Percentiles rank a stretch among this genome's conserved stretches.
Conservation (phyloP, 2,113 vertebrate species). For the Okapia johnstoni region DNA sequence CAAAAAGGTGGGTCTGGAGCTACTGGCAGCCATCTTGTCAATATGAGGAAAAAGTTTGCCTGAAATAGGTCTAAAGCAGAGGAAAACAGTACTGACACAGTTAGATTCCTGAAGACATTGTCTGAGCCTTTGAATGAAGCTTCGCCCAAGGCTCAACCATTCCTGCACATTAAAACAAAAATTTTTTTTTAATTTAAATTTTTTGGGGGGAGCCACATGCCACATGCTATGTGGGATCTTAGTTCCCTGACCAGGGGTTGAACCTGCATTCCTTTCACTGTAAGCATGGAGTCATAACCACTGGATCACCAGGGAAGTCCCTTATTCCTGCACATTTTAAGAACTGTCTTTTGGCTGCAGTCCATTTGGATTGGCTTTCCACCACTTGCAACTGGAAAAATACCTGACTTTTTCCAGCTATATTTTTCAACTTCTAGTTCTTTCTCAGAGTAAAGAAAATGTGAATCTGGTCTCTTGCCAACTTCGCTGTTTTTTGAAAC, state of each 20-base stretch:
- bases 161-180: neutral
- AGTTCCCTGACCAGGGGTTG: neutral
- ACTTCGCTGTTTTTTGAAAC: neutral
- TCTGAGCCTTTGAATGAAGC: neutral
- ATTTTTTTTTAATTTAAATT: neutral
- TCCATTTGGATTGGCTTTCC: neutral
- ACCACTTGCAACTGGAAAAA: neutral
- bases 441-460: neutral
- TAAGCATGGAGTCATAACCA: neutral
- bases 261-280: neutral
- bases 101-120: neutral
- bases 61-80: neutral
- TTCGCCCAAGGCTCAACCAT: neutral
- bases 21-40: neutral
- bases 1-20: neutral
- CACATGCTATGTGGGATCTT: neutral
- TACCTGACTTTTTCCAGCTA: neutral
- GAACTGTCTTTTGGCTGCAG: neutral
- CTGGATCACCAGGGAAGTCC: neutral
- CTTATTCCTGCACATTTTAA: neutral
- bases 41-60: neutral
- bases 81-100: neutral
- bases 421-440: neutral
- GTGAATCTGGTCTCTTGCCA: neutral
- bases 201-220: accelerated